Evolutionary conservation across 2,888 invertebrate species (phyloP).

Genomic region (Flexamia atlantica): DNA sequence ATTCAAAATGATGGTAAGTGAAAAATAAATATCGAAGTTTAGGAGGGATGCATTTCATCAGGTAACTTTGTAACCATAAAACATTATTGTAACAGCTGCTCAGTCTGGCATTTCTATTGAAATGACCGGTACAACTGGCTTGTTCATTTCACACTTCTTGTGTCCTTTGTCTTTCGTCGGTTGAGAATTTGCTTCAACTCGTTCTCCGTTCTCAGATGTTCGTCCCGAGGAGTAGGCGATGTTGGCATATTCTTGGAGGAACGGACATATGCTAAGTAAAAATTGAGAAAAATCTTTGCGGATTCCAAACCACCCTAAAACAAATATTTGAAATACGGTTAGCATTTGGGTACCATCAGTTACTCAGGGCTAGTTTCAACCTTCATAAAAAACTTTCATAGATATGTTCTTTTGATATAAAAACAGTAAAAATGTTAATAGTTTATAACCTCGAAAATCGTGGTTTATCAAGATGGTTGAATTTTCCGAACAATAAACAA

Average conservation of each 20-base stretch:
- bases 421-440: too few relatives aligned
- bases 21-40: neutral
- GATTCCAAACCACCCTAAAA: slow-evolving; percentile 99
- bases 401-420: too few relatives aligned
- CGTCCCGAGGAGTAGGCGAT: slow-evolving; percentile 90
- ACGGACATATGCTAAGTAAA: slow-evolving; percentile 94
- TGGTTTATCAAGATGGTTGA: too few relatives aligned
- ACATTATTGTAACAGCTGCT: neutral
- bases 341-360: too few relatives aligned
- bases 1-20: neutral
- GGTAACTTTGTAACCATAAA: slow-evolving; percentile 25
- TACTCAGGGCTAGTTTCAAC: too few relatives aligned
- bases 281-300: slow-evolving; percentile 98
- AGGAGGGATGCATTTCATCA: slow-evolving; percentile 18
- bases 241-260: slow-evolving; percentile 98
- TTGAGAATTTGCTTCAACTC: slow-evolving; percentile 63
- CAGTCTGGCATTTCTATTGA: slow-evolving; percentile 96
- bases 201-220: slow-evolving; percentile 75
- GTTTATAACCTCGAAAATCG: too few relatives aligned
- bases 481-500: too few relatives aligned
- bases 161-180: slow-evolving; percentile 75
- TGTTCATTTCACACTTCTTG: slow-evolving; percentile 86
- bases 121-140: slow-evolving; percentile 92
- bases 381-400: too few relatives aligned
- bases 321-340: slow-evolving; percentile 66